These are phyloP conservation scores for Lathamus discolor DNA, from an alignment of 2,113 vertebrate genomes.

Conservation along the genomic window DNA sequence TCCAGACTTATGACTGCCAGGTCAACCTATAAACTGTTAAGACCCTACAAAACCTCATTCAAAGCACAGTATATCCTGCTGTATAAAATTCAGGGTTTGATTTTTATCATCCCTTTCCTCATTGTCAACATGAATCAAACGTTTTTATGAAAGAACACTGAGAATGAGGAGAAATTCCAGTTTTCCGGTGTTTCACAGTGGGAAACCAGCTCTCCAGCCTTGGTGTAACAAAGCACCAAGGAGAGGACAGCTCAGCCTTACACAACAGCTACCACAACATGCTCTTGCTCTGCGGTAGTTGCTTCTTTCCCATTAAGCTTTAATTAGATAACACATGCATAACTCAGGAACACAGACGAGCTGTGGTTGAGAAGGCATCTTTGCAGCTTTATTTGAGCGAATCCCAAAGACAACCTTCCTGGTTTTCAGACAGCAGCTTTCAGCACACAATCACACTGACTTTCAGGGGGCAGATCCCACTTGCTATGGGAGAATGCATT, in stretches of 20 bases:
- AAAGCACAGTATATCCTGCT: background rate
- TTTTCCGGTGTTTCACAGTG: background rate
- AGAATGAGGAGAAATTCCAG: background rate
- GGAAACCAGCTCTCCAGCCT: background rate
- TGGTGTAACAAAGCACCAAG: rapidly evolving
- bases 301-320: background rate
- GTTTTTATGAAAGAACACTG: background rate
- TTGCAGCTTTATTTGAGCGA: background rate
- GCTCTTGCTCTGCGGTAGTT: background rate
- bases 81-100: background rate
- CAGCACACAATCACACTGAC: background rate
- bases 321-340: background rate
- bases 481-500: background rate
- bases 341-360: background rate
- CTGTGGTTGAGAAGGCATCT: background rate
- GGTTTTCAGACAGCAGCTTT: background rate
- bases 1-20: background rate
- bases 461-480: background rate
- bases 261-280: background rate
- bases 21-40: constrained; percentile 22
- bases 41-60: background rate
- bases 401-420: background rate
- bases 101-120: background rate
- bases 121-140: background rate
- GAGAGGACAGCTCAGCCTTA: background rate